These are phyloP conservation scores for Parochlus steinenii DNA, from an alignment of 2,888 invertebrate genomes.

Conservation along the genomic window DNA sequence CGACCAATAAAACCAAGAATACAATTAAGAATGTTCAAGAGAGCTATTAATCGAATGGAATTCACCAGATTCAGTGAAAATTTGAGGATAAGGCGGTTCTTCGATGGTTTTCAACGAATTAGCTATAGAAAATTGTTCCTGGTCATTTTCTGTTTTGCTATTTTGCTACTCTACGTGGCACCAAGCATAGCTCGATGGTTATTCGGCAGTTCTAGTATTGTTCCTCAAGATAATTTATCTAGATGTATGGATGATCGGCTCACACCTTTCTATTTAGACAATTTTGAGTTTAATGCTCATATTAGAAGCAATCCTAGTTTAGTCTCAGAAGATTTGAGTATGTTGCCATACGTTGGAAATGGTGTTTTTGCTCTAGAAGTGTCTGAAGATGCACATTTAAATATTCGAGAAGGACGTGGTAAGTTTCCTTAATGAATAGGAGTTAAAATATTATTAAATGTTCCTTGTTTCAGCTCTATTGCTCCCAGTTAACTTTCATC, in stretches of 20 bases:
- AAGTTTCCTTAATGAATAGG: too few relatives aligned
- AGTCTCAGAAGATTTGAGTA: conserved; percentile 36
- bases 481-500: conserved; percentile 47
- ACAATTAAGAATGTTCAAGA: too few relatives aligned
- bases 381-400: conserved; percentile 43
- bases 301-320: conserved; percentile 36
- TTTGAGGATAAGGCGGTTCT: too few relatives aligned
- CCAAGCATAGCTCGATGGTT: conserved; percentile 46
- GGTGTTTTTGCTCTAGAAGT: conserved; percentile 51
- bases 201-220: conserved; percentile 25
- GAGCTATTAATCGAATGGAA: too few relatives aligned
- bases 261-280: conserved; percentile 39
- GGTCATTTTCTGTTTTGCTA: conserved; percentile 34
- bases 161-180: conserved; percentile 45
- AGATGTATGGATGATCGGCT: conserved; percentile 50
- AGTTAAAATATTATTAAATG: too few relatives aligned
- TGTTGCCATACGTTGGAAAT: conserved; percentile 60
- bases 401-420: conserved; percentile 50
- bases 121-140: conserved; percentile 28
- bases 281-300: conserved; percentile 34
- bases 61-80: too few relatives aligned
- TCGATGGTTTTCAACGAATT: too few relatives aligned
- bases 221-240: conserved; percentile 31
- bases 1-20: too few relatives aligned
- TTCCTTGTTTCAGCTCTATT: too few relatives aligned